Base-by-base conservation (phyloP, 2,113 vertebrate genomes). In the Drymodes brunneopygia region DNA sequence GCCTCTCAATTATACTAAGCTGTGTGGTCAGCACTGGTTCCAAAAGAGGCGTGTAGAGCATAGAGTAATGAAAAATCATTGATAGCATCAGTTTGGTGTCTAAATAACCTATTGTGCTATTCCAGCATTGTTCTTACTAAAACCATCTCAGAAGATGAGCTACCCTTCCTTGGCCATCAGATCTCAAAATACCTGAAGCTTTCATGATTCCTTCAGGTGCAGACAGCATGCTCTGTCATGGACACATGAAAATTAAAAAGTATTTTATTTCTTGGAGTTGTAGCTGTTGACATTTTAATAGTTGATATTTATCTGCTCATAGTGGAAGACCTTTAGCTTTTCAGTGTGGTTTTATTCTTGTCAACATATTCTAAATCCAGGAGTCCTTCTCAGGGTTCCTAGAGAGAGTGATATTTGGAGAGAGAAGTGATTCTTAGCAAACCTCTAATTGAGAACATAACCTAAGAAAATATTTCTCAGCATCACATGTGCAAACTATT, bases 41-140 rank as follows among this genome's bases (percentile, higher is more conserved):
- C 96, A 93, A 94, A 97, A 96, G 73, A 97, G 97, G 94, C 42
- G 27, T 95, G 91, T 47, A 20, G 86, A 96, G 83, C 38, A 29
- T 42, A 50, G 86, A 95, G 89, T 96, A 90, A 96, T 96, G 95
- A 95, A 97, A 97, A 98, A 96, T 96, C 92, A 65, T 94, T 86
- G 78, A 65, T 90, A 97, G 86, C 77, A 96, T 97, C 92, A 92
- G 86, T 97, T 95, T 97, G 69, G 80, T 96, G 48, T 95, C 95
- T 94, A 92, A 95, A 96, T 95, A 96, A 77, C 73, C 92, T 88
- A 78, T 93, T 96, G 56, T 91, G 20, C 42, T 82, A 35, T 77
- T 81, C 54, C 65, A 92, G 44, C 61, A 67, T 45, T 95, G 79
- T 80, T 90, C 65, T 75, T 88, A 64, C 42, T 91, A 70, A 80